phyloP scores from a whole-genome alignment of 2,113 vertebrate genomes.

The Picathartes gymnocephalus region DNA sequence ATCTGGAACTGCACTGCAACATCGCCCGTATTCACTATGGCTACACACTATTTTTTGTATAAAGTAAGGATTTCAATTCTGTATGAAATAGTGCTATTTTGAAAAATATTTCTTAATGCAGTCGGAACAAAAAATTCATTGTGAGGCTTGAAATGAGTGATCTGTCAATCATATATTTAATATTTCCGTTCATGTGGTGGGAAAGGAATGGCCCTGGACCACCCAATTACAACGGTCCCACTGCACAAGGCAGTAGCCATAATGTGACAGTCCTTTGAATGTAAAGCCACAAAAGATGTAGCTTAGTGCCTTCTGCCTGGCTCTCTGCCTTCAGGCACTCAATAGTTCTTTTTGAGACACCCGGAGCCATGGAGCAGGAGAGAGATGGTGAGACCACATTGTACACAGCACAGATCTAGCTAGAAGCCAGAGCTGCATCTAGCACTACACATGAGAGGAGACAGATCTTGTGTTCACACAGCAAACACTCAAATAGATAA shows the following conservation, averaged over 20 bases:
- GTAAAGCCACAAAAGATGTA: background rate
- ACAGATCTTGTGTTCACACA: background rate
- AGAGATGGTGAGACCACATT: background rate
- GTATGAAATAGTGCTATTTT: background rate
- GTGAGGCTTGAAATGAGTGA: background rate
- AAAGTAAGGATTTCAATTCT: background rate
- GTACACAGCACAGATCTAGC: background rate
- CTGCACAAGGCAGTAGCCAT: background rate
- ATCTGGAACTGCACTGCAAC: background rate
- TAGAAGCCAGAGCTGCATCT: background rate
- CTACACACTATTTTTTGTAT: background rate
- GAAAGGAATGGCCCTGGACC: background rate
- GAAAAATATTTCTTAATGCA: background rate
- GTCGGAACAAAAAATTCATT: background rate
- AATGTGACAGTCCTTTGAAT: background rate
- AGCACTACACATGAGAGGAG: background rate
- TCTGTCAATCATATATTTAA: background rate
- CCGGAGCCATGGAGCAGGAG: background rate
- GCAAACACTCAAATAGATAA: background rate
- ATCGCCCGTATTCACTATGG: background rate
- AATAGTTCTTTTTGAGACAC: background rate
- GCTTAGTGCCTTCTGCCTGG: background rate
- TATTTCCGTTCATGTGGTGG: background rate
- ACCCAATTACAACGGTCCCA: rapidly evolving
- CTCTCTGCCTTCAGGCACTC: background rate